Evolutionary conservation across 2,888 invertebrate species (phyloP), one percentile per base, ranked within the genome.

Genomic region (Hirtodrosophila duncani): DNA sequence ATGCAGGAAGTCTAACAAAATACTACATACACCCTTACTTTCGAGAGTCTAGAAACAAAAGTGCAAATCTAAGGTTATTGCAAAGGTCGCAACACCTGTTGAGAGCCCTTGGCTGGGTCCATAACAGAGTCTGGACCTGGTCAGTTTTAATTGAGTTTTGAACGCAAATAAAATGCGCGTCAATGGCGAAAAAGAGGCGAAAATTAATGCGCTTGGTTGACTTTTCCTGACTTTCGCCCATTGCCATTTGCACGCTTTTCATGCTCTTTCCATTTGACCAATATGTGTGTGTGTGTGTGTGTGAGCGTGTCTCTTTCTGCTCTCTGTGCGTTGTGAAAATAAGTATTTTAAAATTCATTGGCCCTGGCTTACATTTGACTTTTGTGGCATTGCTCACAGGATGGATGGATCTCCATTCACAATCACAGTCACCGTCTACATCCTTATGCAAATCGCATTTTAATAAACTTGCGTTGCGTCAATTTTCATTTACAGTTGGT

Each of bases 391-490:
- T 2, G 20, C 3, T n/a, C 21, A 16, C 0, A 3, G 20, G n/a
- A n/a, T n/a, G n/a, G n/a, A n/a, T n/a, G n/a, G n/a, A n/a, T n/a
- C n/a, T n/a, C n/a, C n/a, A n/a, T n/a, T n/a, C n/a, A n/a, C n/a
- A 38, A 44, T 16, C 50, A 16, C 24, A 46, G 38, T 16, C 42
- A 3, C 8, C 18, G 16, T 13, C 34, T 36, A 61, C 49, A 70
- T 61, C 71, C 71, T 70, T 78, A 79, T 79, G 77, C 79, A 78
- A 78, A 78, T 78, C 77, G 64, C 61, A 70, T 77, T 70, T 78
- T 78, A 77, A 77, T 77, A 78, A 77, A 78, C 77, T 78, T 72
- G 75, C 66, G 59, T 66, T 61, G 70, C 75, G 66, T 78, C 75
- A 77, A 78, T 77, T 77, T 77, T 75, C 70, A 70, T 77, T 77